These are phyloP conservation scores for Troilus luridus DNA, from an alignment of 2,888 invertebrate genomes.

Conservation along the genomic window DNA sequence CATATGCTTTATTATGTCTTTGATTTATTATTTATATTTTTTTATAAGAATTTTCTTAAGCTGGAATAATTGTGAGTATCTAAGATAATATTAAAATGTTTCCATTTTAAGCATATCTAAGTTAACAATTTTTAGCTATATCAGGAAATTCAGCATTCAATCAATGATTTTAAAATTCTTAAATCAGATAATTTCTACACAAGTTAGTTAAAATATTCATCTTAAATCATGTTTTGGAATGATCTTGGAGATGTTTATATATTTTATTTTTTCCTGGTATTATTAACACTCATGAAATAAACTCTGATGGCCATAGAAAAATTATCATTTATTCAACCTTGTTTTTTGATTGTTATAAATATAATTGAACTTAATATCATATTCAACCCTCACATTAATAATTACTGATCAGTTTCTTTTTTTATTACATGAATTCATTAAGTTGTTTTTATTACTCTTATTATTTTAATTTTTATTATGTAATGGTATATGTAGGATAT, in stretches of 20 bases:
- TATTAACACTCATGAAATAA: neutral
- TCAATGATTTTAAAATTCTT: neutral
- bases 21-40: neutral
- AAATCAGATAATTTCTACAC: neutral
- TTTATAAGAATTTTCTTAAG: neutral
- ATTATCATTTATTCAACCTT: neutral
- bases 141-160: neutral
- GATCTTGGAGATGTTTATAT: neutral
- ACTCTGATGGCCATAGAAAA: neutral
- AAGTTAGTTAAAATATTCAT: neutral
- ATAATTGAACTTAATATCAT: neutral
- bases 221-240: neutral
- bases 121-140: neutral
- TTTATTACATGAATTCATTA: neutral
- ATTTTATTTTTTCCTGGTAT: neutral
- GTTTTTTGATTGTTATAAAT: neutral
- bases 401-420: neutral
- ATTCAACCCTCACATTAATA: neutral
- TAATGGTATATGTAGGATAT: no score
- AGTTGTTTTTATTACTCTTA: neutral
- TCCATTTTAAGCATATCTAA: neutral
- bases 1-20: neutral
- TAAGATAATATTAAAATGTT: neutral
- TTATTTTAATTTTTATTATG: no score
- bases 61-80: neutral